Percentiles rank a stretch among this genome's conserved stretches.
Conservation (phyloP, 2,888 invertebrate genomes). For the Balanococcus diminutus region DNA sequence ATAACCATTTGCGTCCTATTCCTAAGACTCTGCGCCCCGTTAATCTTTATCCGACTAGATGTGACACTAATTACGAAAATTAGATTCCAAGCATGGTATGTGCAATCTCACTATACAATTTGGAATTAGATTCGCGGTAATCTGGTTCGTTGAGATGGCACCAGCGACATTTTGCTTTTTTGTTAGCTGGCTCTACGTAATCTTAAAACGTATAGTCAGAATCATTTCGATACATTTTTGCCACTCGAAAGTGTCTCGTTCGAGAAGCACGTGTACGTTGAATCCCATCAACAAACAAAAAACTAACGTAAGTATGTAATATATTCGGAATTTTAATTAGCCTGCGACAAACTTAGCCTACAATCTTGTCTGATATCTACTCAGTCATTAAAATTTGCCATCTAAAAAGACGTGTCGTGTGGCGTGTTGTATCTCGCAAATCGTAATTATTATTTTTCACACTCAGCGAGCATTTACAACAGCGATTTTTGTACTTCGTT, state of each 20-base stretch:
- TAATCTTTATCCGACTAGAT: constrained; percentile 32
- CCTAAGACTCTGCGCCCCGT: background rate
- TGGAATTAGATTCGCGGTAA: constrained; percentile 20
- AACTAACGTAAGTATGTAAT: background rate
- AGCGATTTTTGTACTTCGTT: background rate
- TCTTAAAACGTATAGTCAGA: background rate
- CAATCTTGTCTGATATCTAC: background rate
- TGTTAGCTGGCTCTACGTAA: background rate
- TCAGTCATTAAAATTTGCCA: background rate
- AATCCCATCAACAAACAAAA: background rate
- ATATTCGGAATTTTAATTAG: background rate
- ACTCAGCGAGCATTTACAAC: background rate
- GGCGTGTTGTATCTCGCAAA: background rate
- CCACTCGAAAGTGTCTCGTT: background rate
- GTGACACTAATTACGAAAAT: constrained; percentile 37
- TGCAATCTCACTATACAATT: background rate
- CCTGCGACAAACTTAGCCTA: background rate
- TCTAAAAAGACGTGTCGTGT: background rate
- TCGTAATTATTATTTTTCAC: constrained; percentile 1
- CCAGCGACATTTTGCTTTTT: background rate
- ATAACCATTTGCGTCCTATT: background rate
- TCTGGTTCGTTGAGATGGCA: background rate
- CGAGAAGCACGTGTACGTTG: background rate
- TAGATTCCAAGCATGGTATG: constrained; percentile 15
- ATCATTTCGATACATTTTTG: constrained; percentile 1